Conservation (phyloP, 2,797 vertebrate genomes). For the Lemur catta region DNA sequence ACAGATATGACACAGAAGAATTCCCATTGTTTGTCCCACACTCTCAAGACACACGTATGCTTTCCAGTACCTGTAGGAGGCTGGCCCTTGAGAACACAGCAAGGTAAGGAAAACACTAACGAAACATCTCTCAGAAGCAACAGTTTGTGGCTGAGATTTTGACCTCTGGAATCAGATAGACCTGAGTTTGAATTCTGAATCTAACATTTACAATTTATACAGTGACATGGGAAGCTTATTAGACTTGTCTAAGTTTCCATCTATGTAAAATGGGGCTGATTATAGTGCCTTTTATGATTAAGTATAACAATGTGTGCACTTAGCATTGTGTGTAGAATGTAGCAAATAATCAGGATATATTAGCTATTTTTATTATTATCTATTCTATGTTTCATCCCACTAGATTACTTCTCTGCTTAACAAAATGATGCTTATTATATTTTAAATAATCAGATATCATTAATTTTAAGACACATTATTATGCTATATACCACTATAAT, state of each 20-base stretch:
- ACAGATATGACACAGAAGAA: neutral
- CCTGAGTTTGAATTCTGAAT: neutral
- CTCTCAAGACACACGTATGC: fast-evolving
- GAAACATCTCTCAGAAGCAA: neutral
- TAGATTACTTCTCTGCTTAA: neutral
- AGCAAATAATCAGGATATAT: neutral
- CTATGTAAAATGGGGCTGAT: neutral
- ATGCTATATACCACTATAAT: neutral
- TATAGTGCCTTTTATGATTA: neutral
- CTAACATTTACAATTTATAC: neutral
- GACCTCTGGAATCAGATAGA: neutral
- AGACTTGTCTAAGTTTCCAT: neutral
- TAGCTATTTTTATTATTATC: neutral
- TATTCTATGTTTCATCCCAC: neutral
- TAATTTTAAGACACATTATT: neutral
- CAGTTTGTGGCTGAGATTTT: neutral
- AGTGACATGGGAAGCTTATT: neutral
- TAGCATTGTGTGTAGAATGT: neutral
- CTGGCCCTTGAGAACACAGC: neutral
- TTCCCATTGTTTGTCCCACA: neutral
- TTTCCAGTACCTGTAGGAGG: neutral
- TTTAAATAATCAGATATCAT: neutral
- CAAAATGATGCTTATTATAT: neutral
- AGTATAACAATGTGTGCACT: neutral
- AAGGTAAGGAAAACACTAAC: neutral